Evolutionary conservation across 2,888 invertebrate species (phyloP), one percentile per base, ranked within the genome.

Genomic region (Beris chalybata): DNA sequence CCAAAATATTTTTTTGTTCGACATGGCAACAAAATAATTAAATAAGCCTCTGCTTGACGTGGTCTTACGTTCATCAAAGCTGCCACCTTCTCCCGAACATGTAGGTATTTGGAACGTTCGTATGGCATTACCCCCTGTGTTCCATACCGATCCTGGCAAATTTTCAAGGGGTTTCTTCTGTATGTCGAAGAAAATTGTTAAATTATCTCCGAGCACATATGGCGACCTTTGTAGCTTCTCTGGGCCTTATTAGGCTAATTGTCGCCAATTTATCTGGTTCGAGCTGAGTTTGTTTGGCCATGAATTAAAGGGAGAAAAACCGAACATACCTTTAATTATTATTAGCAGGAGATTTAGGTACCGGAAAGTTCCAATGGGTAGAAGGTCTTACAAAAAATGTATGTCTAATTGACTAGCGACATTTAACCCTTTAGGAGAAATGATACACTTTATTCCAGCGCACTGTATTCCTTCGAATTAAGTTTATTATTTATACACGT

Each of bases 21-120:
- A n/a, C 31, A 32, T 55, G 15, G 55, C 55, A 32, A 55, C 55
- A 38, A 55, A 55, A 55, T 55, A 55, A 55, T 55, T 55, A 55
- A 55, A 55, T 55, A 55, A 55, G 55, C 55, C 38, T 38, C 12
- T n/a, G 55, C 22, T 38, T 55, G 55, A 52, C 52, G 52, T 52
- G 52, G 52, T 6, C 52, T 15, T 52, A 29, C 29, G 52, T 29
- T 52, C 52, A 52, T 52, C 52, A 52, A 52, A 9, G 22, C 22
- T 48, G n/a, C 48, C 48, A n/a, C 48, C n/a, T 12, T 48, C n/a
- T 12, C 12, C 5, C 15, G 9, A 12, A 13, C 48, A 15, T 48
- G 15, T 48, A 48, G 15, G n/a, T 48, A 48, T 13, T 13, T 13
- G n/a, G 13, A 15, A 11, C 9, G 2, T 3, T 44, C n/a, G 9